Evolutionary conservation across 1,140 invertebrate species (phyloP).

Genomic region (Scaptomyza montana): DNA sequence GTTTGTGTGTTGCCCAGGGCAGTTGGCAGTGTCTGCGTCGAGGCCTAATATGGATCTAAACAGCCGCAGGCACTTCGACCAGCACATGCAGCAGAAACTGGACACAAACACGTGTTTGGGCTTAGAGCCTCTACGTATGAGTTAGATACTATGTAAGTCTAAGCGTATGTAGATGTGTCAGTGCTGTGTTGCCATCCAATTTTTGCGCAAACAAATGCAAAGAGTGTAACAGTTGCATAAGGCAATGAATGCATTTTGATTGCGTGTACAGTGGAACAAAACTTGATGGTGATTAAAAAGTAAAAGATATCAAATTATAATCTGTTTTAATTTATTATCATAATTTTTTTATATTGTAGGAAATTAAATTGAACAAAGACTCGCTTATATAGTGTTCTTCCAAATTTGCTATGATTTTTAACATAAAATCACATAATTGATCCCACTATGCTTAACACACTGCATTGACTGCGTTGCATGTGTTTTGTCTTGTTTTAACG

Average conservation of each 20-base stretch:
- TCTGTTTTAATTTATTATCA: too few relatives aligned
- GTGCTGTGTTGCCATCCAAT: constrained; percentile 27
- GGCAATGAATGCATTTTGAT: constrained; percentile 72
- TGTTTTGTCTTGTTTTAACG: constrained; percentile 62
- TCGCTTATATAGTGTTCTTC: neutral
- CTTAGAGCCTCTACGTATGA: constrained; percentile 13
- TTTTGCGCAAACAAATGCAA: constrained; percentile 58
- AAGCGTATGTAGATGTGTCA: neutral
- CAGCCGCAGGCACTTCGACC: constrained; percentile 48
- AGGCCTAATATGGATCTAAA: constrained; percentile 74
- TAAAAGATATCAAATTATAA: neutral
- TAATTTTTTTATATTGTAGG: too few relatives aligned
- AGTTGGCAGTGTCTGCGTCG: constrained; percentile 43
- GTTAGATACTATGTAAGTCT: neutral
- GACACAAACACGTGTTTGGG: constrained; percentile 56
- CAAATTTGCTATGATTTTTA: neutral
- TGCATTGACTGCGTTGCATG: constrained; percentile 40
- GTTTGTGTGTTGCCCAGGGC: constrained; percentile 2
- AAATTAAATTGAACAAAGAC: too few relatives aligned
- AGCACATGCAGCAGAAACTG: constrained; percentile 34
- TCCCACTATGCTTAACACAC: constrained; percentile 25
- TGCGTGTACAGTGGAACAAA: constrained; percentile 51
- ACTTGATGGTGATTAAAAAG: neutral
- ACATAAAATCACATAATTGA: neutral
- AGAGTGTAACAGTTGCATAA: constrained; percentile 33